Conservation (phyloP, 2,113 vertebrate genomes). For the Nesogale talazaci region DNA sequence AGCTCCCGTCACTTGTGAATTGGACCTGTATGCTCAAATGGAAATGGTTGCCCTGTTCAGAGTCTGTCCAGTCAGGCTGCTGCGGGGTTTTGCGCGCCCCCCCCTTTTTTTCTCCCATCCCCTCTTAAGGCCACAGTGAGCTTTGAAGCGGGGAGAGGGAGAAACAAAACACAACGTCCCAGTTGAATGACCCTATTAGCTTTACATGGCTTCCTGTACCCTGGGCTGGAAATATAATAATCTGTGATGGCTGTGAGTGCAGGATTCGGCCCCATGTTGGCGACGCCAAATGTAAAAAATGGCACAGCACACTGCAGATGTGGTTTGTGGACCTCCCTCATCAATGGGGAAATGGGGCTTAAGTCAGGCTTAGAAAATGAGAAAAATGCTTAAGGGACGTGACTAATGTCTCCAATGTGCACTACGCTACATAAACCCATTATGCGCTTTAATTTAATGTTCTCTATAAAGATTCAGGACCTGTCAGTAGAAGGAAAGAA, state of each 20-base stretch:
- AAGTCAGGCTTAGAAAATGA: slow-evolving; percentile 72
- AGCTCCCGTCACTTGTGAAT: neutral
- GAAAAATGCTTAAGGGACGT: slow-evolving; percentile 70
- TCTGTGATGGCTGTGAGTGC: slow-evolving; percentile 11
- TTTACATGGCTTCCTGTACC: slow-evolving; percentile 56
- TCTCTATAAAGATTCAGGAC: slow-evolving; percentile 79
- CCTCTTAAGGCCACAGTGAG: neutral
- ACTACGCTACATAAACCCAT: slow-evolving; percentile 73
- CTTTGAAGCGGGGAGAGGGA: neutral
- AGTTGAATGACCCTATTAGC: slow-evolving; percentile 64
- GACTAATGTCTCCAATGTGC: slow-evolving; percentile 64
- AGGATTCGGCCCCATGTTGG: slow-evolving; percentile 49
- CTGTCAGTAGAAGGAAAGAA: slow-evolving; percentile 72
- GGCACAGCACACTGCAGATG: slow-evolving; percentile 49
- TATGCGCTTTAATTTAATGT: slow-evolving; percentile 76
- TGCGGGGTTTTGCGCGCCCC: neutral
- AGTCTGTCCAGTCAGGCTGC: neutral
- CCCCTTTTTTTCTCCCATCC: neutral
- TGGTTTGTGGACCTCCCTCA: slow-evolving; percentile 72
- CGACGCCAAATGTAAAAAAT: slow-evolving; percentile 24
- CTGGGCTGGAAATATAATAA: slow-evolving; percentile 48
- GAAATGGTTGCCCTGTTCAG: neutral
- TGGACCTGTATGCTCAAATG: neutral
- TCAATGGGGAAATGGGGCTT: slow-evolving; percentile 57
- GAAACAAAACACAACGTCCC: slow-evolving; percentile 26